Evolutionary conservation across 2,113 vertebrate genomes (phyloP), one percentile per base, ranked within the genome.

Genomic region (Heterocephalus glaber): DNA sequence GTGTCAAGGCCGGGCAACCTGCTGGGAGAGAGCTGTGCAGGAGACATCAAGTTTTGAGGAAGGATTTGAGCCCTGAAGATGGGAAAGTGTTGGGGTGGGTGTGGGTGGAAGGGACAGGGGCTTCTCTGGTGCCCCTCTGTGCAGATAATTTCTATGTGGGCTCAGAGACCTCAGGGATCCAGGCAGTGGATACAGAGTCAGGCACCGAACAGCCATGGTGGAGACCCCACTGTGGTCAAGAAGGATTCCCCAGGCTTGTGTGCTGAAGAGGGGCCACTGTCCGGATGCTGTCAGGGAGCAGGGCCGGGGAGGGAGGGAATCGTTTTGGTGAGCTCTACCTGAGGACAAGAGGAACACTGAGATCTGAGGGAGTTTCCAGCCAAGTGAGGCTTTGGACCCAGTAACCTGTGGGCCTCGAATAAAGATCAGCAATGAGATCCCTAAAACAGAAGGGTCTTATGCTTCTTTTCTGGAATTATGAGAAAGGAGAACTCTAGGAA

Each of bases 1-100:
- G 86, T 92, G 76, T 58, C 19, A 12, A 92, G 91, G 61, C 38
- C 77, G 49, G n/a, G 70, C 52, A 86, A 47, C 68, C 7, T 65
- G 7, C 44, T 58, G n/a, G 61, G 94, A 80, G 65, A 74, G 24
- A 14, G 41, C 41, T 41, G 68, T 41, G 68, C 68, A 41, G 0
- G 12, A 4, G 5, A 76, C 72, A 76, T 47, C 72, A 76, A 14
- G 28, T 76, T 76, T 44, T 76, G 44, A 76, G 72, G 44, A 16
- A 47, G 13, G 24, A 14, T 76, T 76, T 13, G 5, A 38, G 60
- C 22, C 19, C 22, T 44, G 72, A 44, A 28, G 24, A 44, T 24
- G 90, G 87, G 35, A 38, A 68, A 74, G 49, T 47, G 52, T n/a
- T 63, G 41, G 77, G 72, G 16, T n/a, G 16, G 38, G 84, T 41